These are phyloP conservation scores for Micropoecilia bifurca DNA, from an alignment of 2,797 vertebrate genomes.

Conservation along the genomic window DNA sequence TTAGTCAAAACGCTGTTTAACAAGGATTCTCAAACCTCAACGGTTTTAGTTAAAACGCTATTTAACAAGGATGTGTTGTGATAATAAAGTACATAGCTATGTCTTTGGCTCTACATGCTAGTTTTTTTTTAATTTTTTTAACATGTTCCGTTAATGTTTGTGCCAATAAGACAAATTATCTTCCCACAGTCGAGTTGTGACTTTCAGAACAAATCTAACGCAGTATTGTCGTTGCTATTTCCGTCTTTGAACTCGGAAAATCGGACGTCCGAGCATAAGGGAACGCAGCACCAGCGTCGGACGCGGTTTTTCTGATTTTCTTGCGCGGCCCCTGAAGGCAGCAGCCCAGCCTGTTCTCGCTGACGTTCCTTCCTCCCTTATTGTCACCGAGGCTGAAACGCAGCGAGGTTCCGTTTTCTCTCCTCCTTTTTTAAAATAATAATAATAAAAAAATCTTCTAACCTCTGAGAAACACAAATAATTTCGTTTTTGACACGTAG, in stretches of 20 bases:
- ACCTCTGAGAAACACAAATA: not conserved
- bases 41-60: too few relatives aligned
- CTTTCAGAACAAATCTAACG: not conserved
- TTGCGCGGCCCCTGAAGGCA: slow-evolving; percentile 33
- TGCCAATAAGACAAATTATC: not conserved
- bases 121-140: not conserved
- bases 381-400: slow-evolving; percentile 57
- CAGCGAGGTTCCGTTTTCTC: slow-evolving; percentile 32
- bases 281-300: not conserved
- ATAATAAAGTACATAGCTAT: too few relatives aligned
- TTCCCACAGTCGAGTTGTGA: not conserved
- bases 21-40: too few relatives aligned
- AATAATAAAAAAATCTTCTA: not conserved
- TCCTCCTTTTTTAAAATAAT: not conserved
- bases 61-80: too few relatives aligned
- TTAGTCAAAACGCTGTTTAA: too few relatives aligned
- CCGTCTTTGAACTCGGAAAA: not conserved
- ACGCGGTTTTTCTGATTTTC: not conserved
- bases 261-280: not conserved
- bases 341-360: slow-evolving; percentile 47
- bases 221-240: not conserved
- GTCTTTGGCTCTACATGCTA: not conserved
- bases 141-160: not conserved
- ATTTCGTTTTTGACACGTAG: not conserved
- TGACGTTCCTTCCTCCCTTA: slow-evolving; percentile 67